These are phyloP conservation scores for Myotis davidii DNA, from an alignment of 2,113 vertebrate genomes.

Conservation along the genomic window DNA sequence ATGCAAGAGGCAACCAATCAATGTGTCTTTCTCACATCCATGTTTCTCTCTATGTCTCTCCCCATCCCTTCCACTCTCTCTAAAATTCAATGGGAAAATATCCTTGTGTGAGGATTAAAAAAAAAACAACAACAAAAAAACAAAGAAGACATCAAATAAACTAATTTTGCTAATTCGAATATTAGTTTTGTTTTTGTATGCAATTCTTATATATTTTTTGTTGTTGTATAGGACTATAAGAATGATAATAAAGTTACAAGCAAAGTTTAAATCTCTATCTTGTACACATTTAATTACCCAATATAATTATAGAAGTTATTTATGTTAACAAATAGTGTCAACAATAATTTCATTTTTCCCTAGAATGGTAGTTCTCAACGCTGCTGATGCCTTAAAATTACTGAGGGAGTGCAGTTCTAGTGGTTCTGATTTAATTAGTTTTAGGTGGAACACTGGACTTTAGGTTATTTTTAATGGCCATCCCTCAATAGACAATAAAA, in stretches of 20 bases:
- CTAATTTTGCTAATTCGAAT: not conserved
- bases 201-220: constrained; percentile 23
- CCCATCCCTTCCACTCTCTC: too few species aligned
- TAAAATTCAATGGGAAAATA: too few species aligned
- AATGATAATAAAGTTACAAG: not conserved
- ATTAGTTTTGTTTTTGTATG: not conserved
- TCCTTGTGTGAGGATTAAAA: too few species aligned
- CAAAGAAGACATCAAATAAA: not conserved
- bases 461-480: not conserved
- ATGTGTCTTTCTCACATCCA: too few species aligned
- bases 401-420: not conserved
- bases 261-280: not conserved
- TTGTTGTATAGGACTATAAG: not conserved
- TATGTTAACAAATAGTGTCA: not conserved
- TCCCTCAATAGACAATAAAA: not conserved
- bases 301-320: not conserved
- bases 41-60: too few species aligned
- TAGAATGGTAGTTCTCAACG: not conserved
- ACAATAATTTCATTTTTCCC: not conserved
- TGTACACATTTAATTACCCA: not conserved
- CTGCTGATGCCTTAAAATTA: not conserved
- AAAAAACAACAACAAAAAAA: too few species aligned
- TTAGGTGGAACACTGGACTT: not conserved
- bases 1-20: too few species aligned
- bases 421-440: not conserved